Evolutionary conservation across 2,888 invertebrate species (phyloP), one percentile per base, ranked within the genome.

Genomic region (Drosophila meridiana): DNA sequence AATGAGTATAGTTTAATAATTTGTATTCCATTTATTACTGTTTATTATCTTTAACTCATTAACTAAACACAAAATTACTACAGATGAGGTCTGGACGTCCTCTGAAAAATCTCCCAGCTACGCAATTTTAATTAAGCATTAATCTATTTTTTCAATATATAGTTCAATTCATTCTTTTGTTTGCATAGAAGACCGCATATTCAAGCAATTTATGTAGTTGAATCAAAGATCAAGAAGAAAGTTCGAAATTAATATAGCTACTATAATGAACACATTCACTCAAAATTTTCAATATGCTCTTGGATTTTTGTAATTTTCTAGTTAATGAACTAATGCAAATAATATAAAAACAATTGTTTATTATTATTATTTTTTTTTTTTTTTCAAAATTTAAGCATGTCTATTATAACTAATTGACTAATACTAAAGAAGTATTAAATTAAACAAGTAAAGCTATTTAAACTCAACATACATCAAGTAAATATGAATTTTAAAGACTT

Each of bases 41-140:
- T 48, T 55, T 57, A 42, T 65, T 84, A 20, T 73, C 64, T 61
- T 75, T 72, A 75, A 81, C 52, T 77, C 73, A 76, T 80, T 76
- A 47, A 64, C 75, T 87, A 89, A 82, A 89, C 82, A 84, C 72
- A 89, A 83, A 87, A 87, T 79, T 82, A 80, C 87, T 90, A 87
- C 78, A 89, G 61, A 89, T 84, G 76, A 87, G 72, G 57, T 69
- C 66, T 71, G 72, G 72, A 68, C 69, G 56, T 47, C 13, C 38
- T 67, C 38, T 34, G 40, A 53, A 65, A 59, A 47, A 14, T 2
- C 42, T 40, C 47, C 87, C 90, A 73, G 73, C 47, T 69, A 88
- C 86, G 89, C 80, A 71, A 73, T 72, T 61, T 82, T 72, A 73
- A 74, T 70, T 63, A 76, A 76, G 76, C 82, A 67, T 57, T 78